Evolutionary conservation across 2,797 vertebrate species (phyloP).

Genomic region (Chelon labrosus): DNA sequence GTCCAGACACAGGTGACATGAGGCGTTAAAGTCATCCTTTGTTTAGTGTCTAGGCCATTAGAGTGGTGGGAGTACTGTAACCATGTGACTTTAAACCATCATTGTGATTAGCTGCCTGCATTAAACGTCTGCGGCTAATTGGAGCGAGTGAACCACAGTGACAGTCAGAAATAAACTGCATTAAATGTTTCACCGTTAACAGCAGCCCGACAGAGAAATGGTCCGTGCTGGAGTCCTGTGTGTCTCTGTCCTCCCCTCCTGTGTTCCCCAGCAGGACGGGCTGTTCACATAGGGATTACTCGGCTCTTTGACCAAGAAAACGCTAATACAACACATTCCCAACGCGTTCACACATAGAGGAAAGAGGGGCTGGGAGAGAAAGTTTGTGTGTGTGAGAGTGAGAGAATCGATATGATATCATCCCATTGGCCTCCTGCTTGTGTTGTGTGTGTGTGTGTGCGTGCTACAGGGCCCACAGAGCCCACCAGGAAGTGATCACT

Average conservation of each 20-base stretch:
- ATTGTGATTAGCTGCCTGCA: neutral
- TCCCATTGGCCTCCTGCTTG: conserved; percentile 77
- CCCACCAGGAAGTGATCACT: conserved; percentile 82
- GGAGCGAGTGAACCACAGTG: neutral
- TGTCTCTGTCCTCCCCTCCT: conserved; percentile 55
- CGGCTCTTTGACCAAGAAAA: conserved; percentile 79
- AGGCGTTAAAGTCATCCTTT: no score
- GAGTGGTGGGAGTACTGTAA: neutral
- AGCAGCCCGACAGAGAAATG: conserved; percentile 7
- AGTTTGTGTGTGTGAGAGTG: conserved; percentile 37
- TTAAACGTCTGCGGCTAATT: neutral
- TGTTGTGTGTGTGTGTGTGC: conserved; percentile 39
- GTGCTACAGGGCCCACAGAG: conserved; percentile 46
- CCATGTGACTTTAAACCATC: conserved; percentile 10
- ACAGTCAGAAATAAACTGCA: conserved; percentile 25
- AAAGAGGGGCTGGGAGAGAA: conserved; percentile 48
- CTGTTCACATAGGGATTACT: conserved; percentile 84
- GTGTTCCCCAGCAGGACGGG: conserved; percentile 60
- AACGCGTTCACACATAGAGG: conserved; percentile 76
- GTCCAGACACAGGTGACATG: no score
- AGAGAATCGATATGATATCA: conserved; percentile 80
- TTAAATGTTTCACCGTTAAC: conserved; percentile 20
- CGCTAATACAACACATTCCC: conserved; percentile 86
- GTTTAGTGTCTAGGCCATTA: no score
- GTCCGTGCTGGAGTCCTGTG: conserved; percentile 15